Evolutionary conservation across 2,797 vertebrate species (phyloP).

Genomic region (Bucorvus abyssinicus): DNA sequence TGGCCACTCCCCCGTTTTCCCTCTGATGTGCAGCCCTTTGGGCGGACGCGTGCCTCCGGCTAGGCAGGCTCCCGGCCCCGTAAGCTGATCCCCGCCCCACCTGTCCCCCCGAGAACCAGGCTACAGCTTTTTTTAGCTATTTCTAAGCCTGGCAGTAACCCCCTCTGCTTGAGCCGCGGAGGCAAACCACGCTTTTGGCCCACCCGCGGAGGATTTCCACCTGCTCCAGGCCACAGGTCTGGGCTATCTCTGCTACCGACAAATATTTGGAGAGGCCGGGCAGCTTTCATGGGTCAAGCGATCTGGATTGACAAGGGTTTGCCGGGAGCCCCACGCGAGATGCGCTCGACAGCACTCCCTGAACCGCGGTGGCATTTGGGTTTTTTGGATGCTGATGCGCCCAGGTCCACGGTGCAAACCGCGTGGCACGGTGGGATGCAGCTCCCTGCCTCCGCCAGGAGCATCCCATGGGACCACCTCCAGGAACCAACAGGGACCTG

Average conservation of each 20-base stretch:
- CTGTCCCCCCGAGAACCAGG: slow-evolving; percentile 44
- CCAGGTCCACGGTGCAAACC: rapidly evolving
- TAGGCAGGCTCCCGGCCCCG: not conserved
- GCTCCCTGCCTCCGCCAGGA: not conserved
- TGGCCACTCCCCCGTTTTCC: not conserved
- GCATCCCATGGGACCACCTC: rapidly evolving
- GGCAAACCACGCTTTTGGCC: not conserved
- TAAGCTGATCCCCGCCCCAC: slow-evolving; percentile 51
- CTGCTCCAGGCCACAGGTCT: slow-evolving; percentile 3
- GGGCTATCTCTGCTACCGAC: not conserved
- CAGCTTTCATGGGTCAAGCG: not conserved
- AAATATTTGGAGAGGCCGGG: not conserved
- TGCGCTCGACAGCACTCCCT: rapidly evolving
- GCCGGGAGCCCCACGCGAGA: rapidly evolving
- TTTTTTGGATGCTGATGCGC: not conserved
- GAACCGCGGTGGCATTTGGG: rapidly evolving
- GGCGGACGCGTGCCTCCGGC: not conserved
- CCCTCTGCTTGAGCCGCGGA: not conserved
- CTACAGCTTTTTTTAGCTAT: slow-evolving; percentile 69
- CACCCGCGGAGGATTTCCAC: not conserved
- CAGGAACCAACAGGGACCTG: not conserved
- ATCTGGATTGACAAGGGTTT: not conserved
- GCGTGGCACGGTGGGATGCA: rapidly evolving
- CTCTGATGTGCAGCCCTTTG: not conserved
- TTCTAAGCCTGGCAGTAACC: not conserved